phyloP scores from a whole-genome alignment of 1,140 invertebrate species.

The Aplysia californica region DNA sequence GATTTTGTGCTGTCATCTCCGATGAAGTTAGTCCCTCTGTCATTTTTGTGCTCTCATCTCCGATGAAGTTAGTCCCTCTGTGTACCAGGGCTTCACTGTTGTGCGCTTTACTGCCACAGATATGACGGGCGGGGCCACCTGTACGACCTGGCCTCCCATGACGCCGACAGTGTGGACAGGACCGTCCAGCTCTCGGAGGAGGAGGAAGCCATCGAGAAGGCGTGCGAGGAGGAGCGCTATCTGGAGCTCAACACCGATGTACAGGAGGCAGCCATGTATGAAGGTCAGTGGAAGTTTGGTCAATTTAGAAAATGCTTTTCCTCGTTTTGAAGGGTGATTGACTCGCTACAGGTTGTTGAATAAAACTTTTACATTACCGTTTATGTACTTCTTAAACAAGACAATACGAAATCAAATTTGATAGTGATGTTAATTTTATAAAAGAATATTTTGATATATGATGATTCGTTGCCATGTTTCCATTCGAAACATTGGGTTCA shows the following conservation, averaged over 20 bases:
- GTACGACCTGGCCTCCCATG: constrained; percentile 60
- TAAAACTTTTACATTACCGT: too few relatives aligned
- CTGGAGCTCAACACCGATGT: constrained; percentile 83
- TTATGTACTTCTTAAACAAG: too few relatives aligned
- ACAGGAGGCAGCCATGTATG: constrained; percentile 59
- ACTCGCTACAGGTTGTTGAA: too few relatives aligned
- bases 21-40: not conserved
- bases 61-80: not conserved
- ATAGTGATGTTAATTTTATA: too few relatives aligned
- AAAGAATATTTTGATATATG: too few relatives aligned
- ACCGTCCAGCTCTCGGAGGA: constrained; percentile 77
- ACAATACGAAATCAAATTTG: too few relatives aligned
- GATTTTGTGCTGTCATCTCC: not conserved
- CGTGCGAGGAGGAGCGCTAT: constrained; percentile 67
- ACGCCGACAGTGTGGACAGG: constrained; percentile 61
- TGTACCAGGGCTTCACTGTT: too few relatives aligned
- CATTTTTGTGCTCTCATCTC: not conserved
- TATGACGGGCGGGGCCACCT: constrained; percentile 86
- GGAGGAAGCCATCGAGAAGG: constrained; percentile 56
- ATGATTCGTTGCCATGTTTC: too few relatives aligned
- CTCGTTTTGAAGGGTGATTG: not conserved
- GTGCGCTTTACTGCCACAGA: constrained; percentile 73
- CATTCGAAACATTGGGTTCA: too few relatives aligned
- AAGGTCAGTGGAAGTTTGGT: constrained; percentile 50
- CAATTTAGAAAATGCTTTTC: too few relatives aligned